Percentiles rank a stretch among this genome's conserved stretches.
Conservation (phyloP, 1,140 invertebrate genomes). For the Apis mellifera region Amel_HAv3.1 CM009936.2:2990501-2991000, state of each 20-base stretch:
- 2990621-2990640: slow-evolving; percentile 11
- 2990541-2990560: slow-evolving; percentile 69
- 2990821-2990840: not conserved
- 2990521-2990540: slow-evolving; percentile 62
- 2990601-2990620: not conserved
- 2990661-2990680: not conserved
- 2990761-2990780: not conserved
- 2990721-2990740: not conserved
- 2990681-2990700: not conserved
- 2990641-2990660: slow-evolving; percentile 12
- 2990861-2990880: not conserved
- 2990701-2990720: not conserved
- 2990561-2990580: slow-evolving; percentile 59
- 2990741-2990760: not conserved
- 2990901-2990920: too few relatives aligned
- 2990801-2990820: not conserved
- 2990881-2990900: not conserved
- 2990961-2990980: slow-evolving; percentile 33
- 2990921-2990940: too few relatives aligned
- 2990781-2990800: not conserved
- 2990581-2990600: slow-evolving; percentile 34
- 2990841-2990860: not conserved
- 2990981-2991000: slow-evolving; percentile 10
- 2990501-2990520: slow-evolving; percentile 63
- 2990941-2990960: not conserved